These are phyloP conservation scores for Steinernema feltiae DNA, from an alignment of 1,140 invertebrate species.

Conservation along the genomic window DNA sequence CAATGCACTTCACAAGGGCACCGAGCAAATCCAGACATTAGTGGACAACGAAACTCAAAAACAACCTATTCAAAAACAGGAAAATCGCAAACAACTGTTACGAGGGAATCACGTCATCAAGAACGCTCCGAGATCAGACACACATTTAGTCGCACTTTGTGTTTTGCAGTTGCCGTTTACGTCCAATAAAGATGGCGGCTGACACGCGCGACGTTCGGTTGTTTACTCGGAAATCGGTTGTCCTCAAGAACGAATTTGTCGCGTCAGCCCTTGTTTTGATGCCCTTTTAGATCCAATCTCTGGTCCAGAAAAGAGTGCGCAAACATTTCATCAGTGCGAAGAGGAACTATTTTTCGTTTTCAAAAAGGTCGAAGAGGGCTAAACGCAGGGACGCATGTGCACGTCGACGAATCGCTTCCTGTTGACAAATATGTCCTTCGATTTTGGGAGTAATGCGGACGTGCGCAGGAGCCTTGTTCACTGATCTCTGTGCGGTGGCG, in stretches of 20 bases:
- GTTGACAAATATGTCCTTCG: background rate
- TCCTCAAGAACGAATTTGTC: background rate
- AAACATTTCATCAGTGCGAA: background rate
- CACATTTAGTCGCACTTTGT: background rate
- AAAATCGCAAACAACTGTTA: background rate
- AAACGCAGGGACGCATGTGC: background rate
- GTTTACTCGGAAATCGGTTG: background rate
- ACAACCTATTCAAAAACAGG: no score
- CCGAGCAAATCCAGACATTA: no score
- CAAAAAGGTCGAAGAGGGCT: background rate
- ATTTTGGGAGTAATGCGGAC: background rate
- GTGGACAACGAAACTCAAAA: no score
- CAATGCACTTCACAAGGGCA: no score
- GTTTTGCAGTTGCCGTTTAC: background rate
- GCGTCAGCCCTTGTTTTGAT: background rate
- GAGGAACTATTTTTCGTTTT: background rate
- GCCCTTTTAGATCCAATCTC: background rate
- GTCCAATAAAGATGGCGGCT: background rate
- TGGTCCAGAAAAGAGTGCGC: background rate
- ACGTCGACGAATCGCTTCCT: background rate
- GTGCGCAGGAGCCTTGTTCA: background rate
- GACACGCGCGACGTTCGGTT: background rate
- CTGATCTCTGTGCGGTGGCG: background rate
- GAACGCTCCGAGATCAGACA: background rate
- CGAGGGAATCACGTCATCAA: background rate